Evolutionary conservation across 2,797 vertebrate species (phyloP).

Genomic region (Microctenopoma steveboyesi): DNA sequence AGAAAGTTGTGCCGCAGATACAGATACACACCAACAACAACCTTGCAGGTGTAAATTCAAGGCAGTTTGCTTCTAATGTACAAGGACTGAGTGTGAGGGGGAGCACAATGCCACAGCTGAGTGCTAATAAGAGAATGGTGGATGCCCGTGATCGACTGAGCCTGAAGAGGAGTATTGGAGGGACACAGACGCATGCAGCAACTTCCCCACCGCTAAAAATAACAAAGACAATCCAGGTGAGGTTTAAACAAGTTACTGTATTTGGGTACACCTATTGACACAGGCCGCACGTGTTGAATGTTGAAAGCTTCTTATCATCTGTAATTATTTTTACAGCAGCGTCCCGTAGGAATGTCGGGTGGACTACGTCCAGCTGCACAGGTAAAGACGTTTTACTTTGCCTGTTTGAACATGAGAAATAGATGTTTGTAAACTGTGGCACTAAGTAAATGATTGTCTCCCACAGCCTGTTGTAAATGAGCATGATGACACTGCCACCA

Average conservation of each 20-base stretch:
- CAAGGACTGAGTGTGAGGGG: constrained; percentile 70
- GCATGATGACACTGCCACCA: constrained; percentile 83
- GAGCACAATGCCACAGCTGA: constrained; percentile 60
- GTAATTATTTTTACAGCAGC: constrained; percentile 73
- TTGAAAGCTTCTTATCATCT: neutral
- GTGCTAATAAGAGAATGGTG: constrained; percentile 85
- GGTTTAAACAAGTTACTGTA: neutral
- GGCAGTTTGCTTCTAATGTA: constrained; percentile 66
- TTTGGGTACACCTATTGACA: neutral
- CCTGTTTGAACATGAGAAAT: neutral
- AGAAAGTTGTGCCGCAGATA: constrained; percentile 72
- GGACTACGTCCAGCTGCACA: constrained; percentile 73
- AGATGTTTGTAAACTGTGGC: neutral
- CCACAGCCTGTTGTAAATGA: constrained; percentile 73
- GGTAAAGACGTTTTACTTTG: constrained; percentile 51
- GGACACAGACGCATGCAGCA: constrained; percentile 73
- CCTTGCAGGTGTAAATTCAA: constrained; percentile 48
- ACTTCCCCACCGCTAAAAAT: constrained; percentile 88
- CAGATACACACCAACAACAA: constrained; percentile 76
- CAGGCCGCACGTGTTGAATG: neutral
- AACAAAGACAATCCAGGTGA: constrained; percentile 98
- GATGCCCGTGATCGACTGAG: constrained; percentile 95
- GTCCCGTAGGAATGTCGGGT: constrained; percentile 76
- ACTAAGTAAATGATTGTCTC: constrained; percentile 10
- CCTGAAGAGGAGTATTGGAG: constrained; percentile 89